Percentiles rank a stretch among this genome's conserved stretches.
Evolutionary conservation across 1,140 invertebrate species (phyloP).

Genomic region (Drosophila hydei): DNA sequence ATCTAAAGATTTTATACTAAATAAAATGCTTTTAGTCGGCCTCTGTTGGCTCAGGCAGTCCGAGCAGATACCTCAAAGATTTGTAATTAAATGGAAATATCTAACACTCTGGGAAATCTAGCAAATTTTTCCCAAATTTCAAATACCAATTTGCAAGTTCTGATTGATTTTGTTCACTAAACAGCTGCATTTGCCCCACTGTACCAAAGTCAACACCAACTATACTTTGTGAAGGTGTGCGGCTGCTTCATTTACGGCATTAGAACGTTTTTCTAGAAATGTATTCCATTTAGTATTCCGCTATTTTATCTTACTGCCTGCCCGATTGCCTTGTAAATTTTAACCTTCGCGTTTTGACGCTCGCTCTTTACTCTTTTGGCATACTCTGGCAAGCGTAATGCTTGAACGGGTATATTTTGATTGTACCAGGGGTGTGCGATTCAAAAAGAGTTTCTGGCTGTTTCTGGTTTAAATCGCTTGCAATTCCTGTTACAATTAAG

Average conservation of each 20-base stretch:
- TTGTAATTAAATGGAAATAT: conserved; percentile 28
- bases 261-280: conserved; percentile 57
- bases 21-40: conserved; percentile 39
- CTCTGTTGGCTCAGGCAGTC: neutral
- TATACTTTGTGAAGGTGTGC: conserved; percentile 59
- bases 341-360: conserved; percentile 67
- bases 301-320: conserved; percentile 61
- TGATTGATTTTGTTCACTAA: conserved; percentile 5
- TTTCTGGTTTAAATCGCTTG: no score
- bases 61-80: conserved; percentile 27
- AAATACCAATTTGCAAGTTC: neutral
- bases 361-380: conserved; percentile 27
- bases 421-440: no score
- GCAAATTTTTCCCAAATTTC: neutral
- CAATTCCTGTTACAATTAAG: no score
- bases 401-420: neutral
- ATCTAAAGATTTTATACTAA: conserved; percentile 35
- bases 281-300: conserved; percentile 44
- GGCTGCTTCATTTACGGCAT: conserved; percentile 57
- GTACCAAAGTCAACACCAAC: conserved; percentile 39
- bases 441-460: no score
- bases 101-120: neutral
- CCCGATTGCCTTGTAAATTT: conserved; percentile 67
- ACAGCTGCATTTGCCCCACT: conserved; percentile 48
- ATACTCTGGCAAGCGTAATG: neutral